Conservation (phyloP, 2,888 invertebrate genomes). For the Acleris emargana region DNA sequence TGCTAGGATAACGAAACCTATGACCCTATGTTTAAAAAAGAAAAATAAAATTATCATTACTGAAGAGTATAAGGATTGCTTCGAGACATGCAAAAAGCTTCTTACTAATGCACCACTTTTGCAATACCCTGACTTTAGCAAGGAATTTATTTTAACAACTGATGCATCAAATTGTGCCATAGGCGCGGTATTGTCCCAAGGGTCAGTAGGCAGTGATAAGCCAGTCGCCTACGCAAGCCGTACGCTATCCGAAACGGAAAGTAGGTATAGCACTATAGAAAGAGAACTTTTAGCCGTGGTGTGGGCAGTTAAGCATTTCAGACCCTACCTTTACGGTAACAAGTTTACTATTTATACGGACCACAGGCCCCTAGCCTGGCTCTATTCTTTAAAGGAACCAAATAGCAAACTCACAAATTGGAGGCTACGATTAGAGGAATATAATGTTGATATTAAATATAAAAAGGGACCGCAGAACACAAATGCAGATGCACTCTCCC, state of each 20-base stretch:
- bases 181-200: conserved; percentile 37
- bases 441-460: conserved; percentile 40
- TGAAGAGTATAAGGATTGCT: conserved; percentile 39
- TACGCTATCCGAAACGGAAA: conserved; percentile 1
- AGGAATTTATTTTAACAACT: conserved; percentile 14
- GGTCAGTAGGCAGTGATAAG: conserved; percentile 33
- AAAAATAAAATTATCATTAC: conserved; percentile 27
- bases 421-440: conserved; percentile 42
- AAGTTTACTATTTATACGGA: conserved; percentile 41
- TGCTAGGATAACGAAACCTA: neutral
- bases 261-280: conserved; percentile 36
- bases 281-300: conserved; percentile 34
- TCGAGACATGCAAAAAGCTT: conserved; percentile 39
- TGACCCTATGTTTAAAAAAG: conserved; percentile 38
- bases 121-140: conserved; percentile 51
- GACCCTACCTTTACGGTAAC: conserved; percentile 37
- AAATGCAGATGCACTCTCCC: conserved; percentile 41
- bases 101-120: conserved; percentile 48
- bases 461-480: conserved; percentile 39
- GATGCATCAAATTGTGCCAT: conserved; percentile 27
- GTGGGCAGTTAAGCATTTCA: conserved; percentile 31
- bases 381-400: conserved; percentile 38
- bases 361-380: conserved; percentile 38
- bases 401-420: conserved; percentile 42
- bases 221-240: conserved; percentile 4